Base-by-base conservation (phyloP, 2,797 vertebrate species). In the Margarornis squamiger region DNA sequence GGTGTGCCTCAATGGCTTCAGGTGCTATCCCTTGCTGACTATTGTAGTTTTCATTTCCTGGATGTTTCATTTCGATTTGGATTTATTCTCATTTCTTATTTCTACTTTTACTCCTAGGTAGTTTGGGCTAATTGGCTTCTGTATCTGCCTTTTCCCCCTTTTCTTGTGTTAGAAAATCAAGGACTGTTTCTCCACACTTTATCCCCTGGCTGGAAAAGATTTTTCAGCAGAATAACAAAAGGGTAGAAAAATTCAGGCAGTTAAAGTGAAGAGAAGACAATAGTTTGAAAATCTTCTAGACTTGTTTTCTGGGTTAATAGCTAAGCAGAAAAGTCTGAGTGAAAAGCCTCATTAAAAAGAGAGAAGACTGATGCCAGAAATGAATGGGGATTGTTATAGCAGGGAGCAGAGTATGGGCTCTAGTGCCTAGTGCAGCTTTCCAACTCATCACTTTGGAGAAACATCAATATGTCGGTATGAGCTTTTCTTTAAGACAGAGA, bases 341-440 rank as follows among this genome's bases (percentile, higher is more conserved):
- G 91, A 96, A 96, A 95, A 86, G 57, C 75, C 89, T 95, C 94
- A 96, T 96, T 95, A 96, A 88, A 92, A 88, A 70, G 78, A 94
- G 81, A 93, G 87, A 84, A 92, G 89, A 43, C 55, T 90, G 90
- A 43, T 92, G 73, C 81, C 81, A 71, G 65, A 72, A 78, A 41
- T 84, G 92, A 92, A 92, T 58, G 76, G 66, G 66, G 79, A 38
- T 92, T 95, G 79, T 92, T 92, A 84, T 20, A 68, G 14, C n/a
- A 75, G 54, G 54, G 75, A 93, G 84, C 49, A 68, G 61, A 83
- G 59, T 17, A 73, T 1, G 4, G n/a, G 67, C 75, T 91, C 61
- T 87, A 86, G 79, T 82, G 63, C 59, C 92, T 92, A 57, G n/a
- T 7, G 7, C 70, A 86, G 75, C 79, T 95, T 90, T 86, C 68